Base-by-base conservation (phyloP, 2,888 invertebrate genomes). In the Drosophila antonietae region DNA sequence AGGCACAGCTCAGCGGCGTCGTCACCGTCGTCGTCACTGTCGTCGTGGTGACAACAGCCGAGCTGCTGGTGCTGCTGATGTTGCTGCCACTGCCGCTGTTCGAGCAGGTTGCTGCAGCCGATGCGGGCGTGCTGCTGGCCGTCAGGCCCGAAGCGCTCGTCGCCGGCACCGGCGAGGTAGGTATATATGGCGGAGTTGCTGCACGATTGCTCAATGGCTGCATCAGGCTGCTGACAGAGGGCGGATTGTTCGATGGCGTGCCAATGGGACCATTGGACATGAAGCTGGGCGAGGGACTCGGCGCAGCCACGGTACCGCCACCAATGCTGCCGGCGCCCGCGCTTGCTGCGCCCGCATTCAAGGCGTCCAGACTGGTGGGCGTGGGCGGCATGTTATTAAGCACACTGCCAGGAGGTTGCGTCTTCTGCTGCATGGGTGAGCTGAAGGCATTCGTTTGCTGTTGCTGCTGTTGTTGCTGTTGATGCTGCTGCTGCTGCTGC, bases 171-270 rank as follows among this genome's bases (percentile, higher is more conserved):
- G 92, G 91, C 35, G 92, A 92, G 71, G 90, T 83, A 59, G 91
- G 88, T 73, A 92, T 91, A 46, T 94, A 92, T 31, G 94, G 94
- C 20, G 94, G 94, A 8, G 94, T 94, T 23, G 74, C 62, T 33
- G 80, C 85, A 1, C 94, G 93, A 62, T 94, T 94, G 75, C 95
- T 94, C 64, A 95, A 94, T 2, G 95, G 95, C 81, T 92, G 93
- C 85, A 93, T 90, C 10, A 93, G 75, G 14, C 94, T 94, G 44
- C 94, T 94, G 8, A 95, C 94, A 57, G 94, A 94, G 68, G 95
- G 95, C 60, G 95, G 95, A 72, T 94, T 94, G 61, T 91, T 92
- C 80, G 94, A 94, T 47, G 94, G 92, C 3, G 94, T 94, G 53
- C 94, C 93, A 79, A 94, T 90, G 2, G 93, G 93, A 23, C 93